Conservation (phyloP, 2,113 vertebrate species). For the Spilogale gracilis region DNA sequence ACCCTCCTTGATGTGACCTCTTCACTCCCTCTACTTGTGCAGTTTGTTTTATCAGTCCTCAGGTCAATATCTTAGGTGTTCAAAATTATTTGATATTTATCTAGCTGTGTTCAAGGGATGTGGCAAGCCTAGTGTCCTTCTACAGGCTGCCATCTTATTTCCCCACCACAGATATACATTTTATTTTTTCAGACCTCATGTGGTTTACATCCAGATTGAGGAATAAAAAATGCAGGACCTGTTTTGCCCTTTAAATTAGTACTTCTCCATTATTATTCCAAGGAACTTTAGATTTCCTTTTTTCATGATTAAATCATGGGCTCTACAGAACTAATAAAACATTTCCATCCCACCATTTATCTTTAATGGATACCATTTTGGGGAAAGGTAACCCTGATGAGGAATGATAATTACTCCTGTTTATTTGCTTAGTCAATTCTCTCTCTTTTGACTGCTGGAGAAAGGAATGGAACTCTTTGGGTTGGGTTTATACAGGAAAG, state of each 20-base stretch:
- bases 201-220: neutral
- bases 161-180: neutral
- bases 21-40: neutral
- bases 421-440: neutral
- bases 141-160: neutral
- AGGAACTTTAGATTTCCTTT: neutral
- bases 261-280: neutral
- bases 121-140: neutral
- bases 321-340: neutral
- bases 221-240: neutral
- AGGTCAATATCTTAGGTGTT: neutral
- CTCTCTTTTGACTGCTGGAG: neutral
- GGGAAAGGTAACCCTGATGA: neutral
- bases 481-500: neutral
- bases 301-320: neutral
- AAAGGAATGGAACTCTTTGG: neutral
- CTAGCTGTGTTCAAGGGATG: neutral
- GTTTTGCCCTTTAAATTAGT: neutral
- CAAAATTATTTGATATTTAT: neutral
- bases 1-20: neutral
- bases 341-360: neutral
- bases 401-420: neutral
- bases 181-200: neutral
- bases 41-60: neutral
- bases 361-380: neutral